phyloP scores from a whole-genome alignment of 1,140 invertebrate genomes.

The Drosophila tristis region DNA sequence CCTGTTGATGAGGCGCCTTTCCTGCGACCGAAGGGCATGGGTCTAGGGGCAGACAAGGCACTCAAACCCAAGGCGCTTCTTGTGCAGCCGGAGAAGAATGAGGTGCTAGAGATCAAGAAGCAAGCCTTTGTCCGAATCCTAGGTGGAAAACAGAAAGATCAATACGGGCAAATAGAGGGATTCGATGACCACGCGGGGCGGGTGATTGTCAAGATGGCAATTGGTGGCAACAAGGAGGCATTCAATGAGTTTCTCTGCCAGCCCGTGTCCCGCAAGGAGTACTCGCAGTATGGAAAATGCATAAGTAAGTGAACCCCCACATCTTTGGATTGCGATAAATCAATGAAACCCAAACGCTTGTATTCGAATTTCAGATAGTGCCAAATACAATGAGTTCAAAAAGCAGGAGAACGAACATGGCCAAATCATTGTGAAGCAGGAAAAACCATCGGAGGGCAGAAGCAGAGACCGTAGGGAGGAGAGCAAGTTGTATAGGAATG shows the following conservation, averaged over 20 bases:
- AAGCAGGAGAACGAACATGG: slow-evolving; percentile 85
- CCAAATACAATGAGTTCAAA: slow-evolving; percentile 89
- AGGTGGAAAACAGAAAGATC: slow-evolving; percentile 89
- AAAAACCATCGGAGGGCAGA: slow-evolving; percentile 36
- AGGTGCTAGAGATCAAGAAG: slow-evolving; percentile 88
- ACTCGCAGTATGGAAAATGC: slow-evolving; percentile 91
- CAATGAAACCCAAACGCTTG: slow-evolving; percentile 2
- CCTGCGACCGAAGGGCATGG: slow-evolving; percentile 93
- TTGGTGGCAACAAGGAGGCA: slow-evolving; percentile 88
- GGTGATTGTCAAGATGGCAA: slow-evolving; percentile 91
- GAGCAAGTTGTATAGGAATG: slow-evolving; percentile 18
- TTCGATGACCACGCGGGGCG: slow-evolving; percentile 94
- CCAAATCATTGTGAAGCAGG: slow-evolving; percentile 67
- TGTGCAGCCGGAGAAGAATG: slow-evolving; percentile 85
- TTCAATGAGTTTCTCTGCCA: slow-evolving; percentile 91
- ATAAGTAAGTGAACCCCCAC: slow-evolving; percentile 87
- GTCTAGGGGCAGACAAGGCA: slow-evolving; percentile 93
- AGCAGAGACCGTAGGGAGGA: slow-evolving; percentile 34
- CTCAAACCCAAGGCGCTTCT: slow-evolving; percentile 84
- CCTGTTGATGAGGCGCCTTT: slow-evolving; percentile 85
- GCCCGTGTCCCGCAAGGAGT: slow-evolving; percentile 91
- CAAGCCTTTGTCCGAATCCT: slow-evolving; percentile 90
- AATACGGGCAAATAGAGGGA: slow-evolving; percentile 93
- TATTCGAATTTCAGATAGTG: slow-evolving; percentile 86
- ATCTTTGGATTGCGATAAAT: too few species aligned